Evolutionary conservation across 2,113 vertebrate genomes (phyloP).

Genomic region (Dissostichus mawsoni): DNA sequence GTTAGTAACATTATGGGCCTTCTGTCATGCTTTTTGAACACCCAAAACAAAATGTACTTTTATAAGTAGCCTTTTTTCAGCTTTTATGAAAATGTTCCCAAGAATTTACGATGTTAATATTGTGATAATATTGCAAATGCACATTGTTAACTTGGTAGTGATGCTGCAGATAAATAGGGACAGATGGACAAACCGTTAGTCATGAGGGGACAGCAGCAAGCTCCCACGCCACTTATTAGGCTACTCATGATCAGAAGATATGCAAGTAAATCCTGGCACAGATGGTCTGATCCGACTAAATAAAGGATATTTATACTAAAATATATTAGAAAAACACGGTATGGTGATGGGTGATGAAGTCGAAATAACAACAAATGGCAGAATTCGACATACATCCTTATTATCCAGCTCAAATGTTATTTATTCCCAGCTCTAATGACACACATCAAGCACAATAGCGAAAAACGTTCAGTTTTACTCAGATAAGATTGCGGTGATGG

Average conservation of each 20-base stretch:
- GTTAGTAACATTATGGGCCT: background rate
- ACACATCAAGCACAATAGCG: background rate
- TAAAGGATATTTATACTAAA: slow-evolving; percentile 20
- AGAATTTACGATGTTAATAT: background rate
- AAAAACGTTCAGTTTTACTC: background rate
- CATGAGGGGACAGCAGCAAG: slow-evolving; percentile 22
- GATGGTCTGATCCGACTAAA: slow-evolving; percentile 17
- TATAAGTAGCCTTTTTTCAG: no score
- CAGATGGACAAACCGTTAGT: slow-evolving; percentile 58
- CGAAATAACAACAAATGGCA: background rate
- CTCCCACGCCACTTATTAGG: slow-evolving; percentile 33
- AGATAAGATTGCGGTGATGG: background rate
- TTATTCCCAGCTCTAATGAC: background rate
- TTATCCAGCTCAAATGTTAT: background rate
- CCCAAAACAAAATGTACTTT: no score
- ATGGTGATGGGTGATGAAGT: background rate
- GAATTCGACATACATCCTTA: background rate
- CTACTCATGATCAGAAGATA: slow-evolving; percentile 50
- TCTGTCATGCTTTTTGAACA: no score
- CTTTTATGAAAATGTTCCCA: background rate
- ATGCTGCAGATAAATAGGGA: slow-evolving; percentile 14
- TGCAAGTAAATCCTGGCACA: slow-evolving; percentile 52
- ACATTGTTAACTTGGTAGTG: background rate
- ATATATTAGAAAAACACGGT: slow-evolving; percentile 10
- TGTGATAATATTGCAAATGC: background rate